Evolutionary conservation across 1,140 invertebrate genomes (phyloP).

Genomic region (Trichonephila clavata): DNA sequence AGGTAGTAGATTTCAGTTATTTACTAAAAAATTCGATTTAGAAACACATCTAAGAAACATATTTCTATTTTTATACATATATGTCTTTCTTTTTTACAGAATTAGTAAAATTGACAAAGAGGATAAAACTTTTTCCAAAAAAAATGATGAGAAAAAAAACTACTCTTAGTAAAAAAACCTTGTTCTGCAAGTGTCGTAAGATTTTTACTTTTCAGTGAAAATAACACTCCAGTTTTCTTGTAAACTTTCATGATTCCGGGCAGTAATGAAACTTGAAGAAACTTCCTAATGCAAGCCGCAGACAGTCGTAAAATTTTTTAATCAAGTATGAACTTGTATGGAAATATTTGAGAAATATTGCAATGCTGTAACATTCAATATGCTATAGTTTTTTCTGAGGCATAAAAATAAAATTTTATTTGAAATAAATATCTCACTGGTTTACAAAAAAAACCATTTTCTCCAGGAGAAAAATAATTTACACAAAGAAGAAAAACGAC

Average conservation of each 20-base stretch:
- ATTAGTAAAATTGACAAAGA: too few relatives aligned
- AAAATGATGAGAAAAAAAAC: too few relatives aligned
- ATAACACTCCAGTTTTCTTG: not conserved
- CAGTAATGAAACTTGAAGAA: not conserved
- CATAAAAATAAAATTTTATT: not conserved
- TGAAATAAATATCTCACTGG: not conserved
- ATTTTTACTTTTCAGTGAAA: not conserved
- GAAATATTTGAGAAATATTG: not conserved
- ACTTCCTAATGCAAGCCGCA: not conserved
- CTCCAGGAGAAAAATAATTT: not conserved
- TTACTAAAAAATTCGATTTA: too few relatives aligned
- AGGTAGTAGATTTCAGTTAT: too few relatives aligned
- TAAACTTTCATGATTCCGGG: not conserved
- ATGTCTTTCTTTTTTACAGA: too few relatives aligned
- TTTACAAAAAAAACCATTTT: not conserved
- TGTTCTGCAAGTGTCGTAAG: not conserved
- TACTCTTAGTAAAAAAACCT: too few relatives aligned
- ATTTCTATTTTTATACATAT: too few relatives aligned
- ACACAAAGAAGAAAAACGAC: too few relatives aligned
- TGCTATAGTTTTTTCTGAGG: not conserved
- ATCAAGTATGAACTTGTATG: not conserved
- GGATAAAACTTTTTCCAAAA: too few relatives aligned
- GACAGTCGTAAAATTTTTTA: not conserved
- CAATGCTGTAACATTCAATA: not conserved
- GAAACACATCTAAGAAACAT: too few relatives aligned